Base-by-base conservation (phyloP, 2,113 vertebrate genomes). In the Craseonycteris thonglongyai region DNA sequence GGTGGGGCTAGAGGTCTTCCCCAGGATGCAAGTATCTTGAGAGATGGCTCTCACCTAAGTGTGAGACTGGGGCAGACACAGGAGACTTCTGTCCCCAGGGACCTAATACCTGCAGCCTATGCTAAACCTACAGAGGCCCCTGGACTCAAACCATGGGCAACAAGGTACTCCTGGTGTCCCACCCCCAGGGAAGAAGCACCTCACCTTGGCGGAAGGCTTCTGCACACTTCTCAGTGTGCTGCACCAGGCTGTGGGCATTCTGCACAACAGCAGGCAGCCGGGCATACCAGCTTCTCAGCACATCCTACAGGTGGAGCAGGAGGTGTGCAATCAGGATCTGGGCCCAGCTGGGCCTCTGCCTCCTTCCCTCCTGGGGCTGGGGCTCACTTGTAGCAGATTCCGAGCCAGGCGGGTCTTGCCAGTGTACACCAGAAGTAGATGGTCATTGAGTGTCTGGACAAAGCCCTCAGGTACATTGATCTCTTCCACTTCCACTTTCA, bases 331-430 rank as follows among this genome's bases (percentile, higher is more conserved):
- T 75, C 51, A 86, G 40, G 40, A n/a, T 5, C 26, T 4, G 19
- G 56, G 30, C 51, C 69, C 35, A 19, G 30, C 87, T 6, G 11
- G 65, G 54, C 51, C 2, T 2, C 5, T 42, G 9, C 35, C 15
- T 51, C 10, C 54, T 59, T 33, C 40, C 26, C 22, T 10, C 7
- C 38, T 18, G 45, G 63, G 16, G 71, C 2, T 4, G 0, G 49
- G 24, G 74, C 61, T 94, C 69, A 99, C 99, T 99, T 99, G 99
- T 79, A 99, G 98, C 95, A 99, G 98, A 95, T 99, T 99, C 9
- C 99, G 99, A 5, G 99, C 99, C 95, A 99, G 98, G 5, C 99
- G 99, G 2, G 99, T 99, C 95, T 99, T 99, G 18, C 99, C 99
- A 0, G 99, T 99, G 97, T 99, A 99, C 30, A 99, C 99, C 97